phyloP scores from a whole-genome alignment of 1,140 invertebrate genomes.

The Campodea augens region DNA sequence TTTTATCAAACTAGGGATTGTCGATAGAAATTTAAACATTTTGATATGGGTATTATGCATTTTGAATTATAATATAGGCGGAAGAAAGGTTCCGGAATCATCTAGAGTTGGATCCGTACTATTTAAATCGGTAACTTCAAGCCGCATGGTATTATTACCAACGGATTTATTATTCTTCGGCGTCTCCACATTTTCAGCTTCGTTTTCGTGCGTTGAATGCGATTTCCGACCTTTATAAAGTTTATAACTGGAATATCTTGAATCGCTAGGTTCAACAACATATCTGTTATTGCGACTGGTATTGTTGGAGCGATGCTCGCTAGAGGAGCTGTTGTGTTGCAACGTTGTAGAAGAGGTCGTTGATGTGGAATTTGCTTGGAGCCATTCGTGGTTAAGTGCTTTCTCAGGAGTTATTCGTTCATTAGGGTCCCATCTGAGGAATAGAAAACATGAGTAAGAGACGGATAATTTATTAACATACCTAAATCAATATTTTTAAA shows the following conservation, averaged over 20 bases:
- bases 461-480: background rate
- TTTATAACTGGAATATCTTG: slow-evolving; percentile 19
- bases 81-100: slow-evolving; percentile 42
- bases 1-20: no score
- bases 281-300: no score
- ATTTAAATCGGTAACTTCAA: background rate
- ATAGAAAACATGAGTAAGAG: slow-evolving; percentile 8
- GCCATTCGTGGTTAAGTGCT: slow-evolving; percentile 55
- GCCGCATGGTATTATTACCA: slow-evolving; percentile 11
- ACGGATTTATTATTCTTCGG: slow-evolving; percentile 1
- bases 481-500: slow-evolving; percentile 1
- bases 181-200: background rate
- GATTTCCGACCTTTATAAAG: slow-evolving; percentile 24
- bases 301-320: background rate
- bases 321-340: background rate
- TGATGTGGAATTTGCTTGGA: slow-evolving; percentile 17
- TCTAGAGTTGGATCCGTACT: slow-evolving; percentile 34
- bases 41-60: no score
- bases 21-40: no score
- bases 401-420: slow-evolving; percentile 83
- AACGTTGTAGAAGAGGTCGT: slow-evolving; percentile 12
- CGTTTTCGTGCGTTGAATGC: slow-evolving; percentile 13
- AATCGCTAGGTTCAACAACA: slow-evolving; percentile 3
- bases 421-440: slow-evolving; percentile 74
- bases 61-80: slow-evolving; percentile 31